Evolutionary conservation across 2,113 vertebrate species (phyloP), one percentile per base, ranked within the genome.

Genomic region (Atlantisia rogersi): DNA sequence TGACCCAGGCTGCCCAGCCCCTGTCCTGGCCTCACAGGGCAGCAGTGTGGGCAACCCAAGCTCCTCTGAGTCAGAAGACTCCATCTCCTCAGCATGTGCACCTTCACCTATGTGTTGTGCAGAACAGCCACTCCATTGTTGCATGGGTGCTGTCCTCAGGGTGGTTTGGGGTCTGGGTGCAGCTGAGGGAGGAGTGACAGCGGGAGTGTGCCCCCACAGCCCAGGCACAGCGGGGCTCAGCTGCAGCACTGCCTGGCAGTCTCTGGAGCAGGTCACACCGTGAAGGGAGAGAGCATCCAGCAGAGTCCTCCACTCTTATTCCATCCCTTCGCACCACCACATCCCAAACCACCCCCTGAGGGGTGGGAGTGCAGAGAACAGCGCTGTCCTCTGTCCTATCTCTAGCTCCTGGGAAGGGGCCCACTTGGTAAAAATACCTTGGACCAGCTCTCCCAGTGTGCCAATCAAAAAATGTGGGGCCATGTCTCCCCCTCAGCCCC

Each of bases 21-120:
- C 65, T 71, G n/a, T 22, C 17, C 48, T 20, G 50, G 19, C 52
- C 77, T 81, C 2, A 1, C 55, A 53, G 26, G 39, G 26, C 46
- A 22, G 39, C 11, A 10, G 69, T 0, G 3, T 5, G 37, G 52
- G 6, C 32, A 39, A 31, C 26, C 20, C 37, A 10, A 8, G 52
- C 25, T 16, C 4, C 44, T 11, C 60, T 26, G 48, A 75, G 39
- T 46, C 53, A 2, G 28, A 17, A 60, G 26, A 28, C 19, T 55
- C 24, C 37, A 26, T 31, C 39, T 53, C 29, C 35, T 20, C 35
- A 35, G 40, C 46, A 52, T 11, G 22, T 25, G 50, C 50, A 55
- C 25, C 4, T 26, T 19, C 26, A 46, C 11, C 22, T 18, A 12
- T 1, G 1, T 55, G n/a, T 55, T 1, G 3, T n/a, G 39, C 39